Base-by-base conservation (phyloP, 2,888 invertebrate genomes). In the Cylindroiulus punctatus region DNA sequence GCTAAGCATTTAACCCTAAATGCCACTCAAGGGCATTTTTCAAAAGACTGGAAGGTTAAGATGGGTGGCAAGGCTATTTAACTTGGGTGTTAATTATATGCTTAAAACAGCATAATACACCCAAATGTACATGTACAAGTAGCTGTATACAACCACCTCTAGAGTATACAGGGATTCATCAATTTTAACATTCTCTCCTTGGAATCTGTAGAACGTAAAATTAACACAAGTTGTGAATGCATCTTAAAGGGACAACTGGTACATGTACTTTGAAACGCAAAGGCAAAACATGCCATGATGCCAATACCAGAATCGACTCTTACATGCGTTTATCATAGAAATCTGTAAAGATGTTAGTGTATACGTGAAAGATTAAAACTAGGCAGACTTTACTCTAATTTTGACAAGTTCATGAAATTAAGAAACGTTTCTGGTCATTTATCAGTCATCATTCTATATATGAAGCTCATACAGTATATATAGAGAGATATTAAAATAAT, bases 21-120 rank as follows among this genome's bases (percentile, higher is more conserved):
- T 65, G 22, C 65, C 65, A 65, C 65, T 65, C 65, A 65, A 65
- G 65, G 65, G 65, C 22, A 65, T 22, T 65, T 36, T 26, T 26
- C 65, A 22, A 10, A 22, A 0, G 65, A 65, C 26, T 65, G 65
- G 65, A 65, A 65, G 65, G 65, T 65, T 26, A 65, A 65, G 65
- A 65, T 2, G 65, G 65, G 65, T 65, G 65, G 65, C 65, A 65
- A 65, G 22, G 65, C 65, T 65, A 65, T 26, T 65, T 65, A 22
- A 12, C 22, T 65, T 26, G 65, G 65, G 65, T 65, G 65, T 65
- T 65, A 65, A 65, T 65, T 22, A 65, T 65, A 65, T 65, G 65
- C 65, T 65, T 65, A 65, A 65, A 65, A 65, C 65, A 65, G 65
- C 65, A 65, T 65, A 65, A 65, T 65, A 65, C 65, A 65, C 65